Evolutionary conservation across 2,797 vertebrate species (phyloP), one percentile per base, ranked within the genome.

Genomic region (Halcyon badia): DNA sequence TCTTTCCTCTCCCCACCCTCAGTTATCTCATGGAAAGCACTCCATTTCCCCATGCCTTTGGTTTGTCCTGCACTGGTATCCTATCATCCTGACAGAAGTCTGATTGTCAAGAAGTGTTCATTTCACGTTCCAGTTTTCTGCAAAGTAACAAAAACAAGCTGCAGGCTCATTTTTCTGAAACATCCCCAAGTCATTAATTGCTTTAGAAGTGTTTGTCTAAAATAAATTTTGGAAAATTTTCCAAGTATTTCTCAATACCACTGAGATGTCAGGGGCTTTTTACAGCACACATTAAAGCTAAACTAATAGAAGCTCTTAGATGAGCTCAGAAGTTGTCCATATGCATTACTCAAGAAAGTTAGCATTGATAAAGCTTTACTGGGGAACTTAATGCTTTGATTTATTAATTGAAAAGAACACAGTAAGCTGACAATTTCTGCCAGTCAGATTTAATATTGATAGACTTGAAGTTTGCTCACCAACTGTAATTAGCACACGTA

Each of bases 401-500:
- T 65, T 72, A 37, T 68, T 72, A 78, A 68, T 33, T 65, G 54
- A 42, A 88, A 92, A 83, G 25, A 81, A 31, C 39, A 68, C 7
- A 61, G 21, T 28, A 73, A 82, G 35, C 6, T 65, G 54, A 61
- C n/a, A 91, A 62, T 89, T 81, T 58, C 57, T 72, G 20, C 22
- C 39, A 60, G 24, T 81, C 64, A 68, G 14, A 39, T 89, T 92
- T 44, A 42, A 25, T 24, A 17, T 69, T 79, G 62, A 69, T 83
- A 26, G 77, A 69, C 49, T 84, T n/a, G 33, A 85, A 80, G 4
- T 71, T 86, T 68, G 18, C 31, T 88, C 56, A 12, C 49, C 31
- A 52, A 41, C 70, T 76, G 30, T 76, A 88, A 91, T 91, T 75
- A 83, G 28, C 33, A 81, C 25, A 25, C 79, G 77, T 80, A 77